phyloP scores from a whole-genome alignment of 2,113 vertebrate species.

The Thunnus maccoyii region DNA sequence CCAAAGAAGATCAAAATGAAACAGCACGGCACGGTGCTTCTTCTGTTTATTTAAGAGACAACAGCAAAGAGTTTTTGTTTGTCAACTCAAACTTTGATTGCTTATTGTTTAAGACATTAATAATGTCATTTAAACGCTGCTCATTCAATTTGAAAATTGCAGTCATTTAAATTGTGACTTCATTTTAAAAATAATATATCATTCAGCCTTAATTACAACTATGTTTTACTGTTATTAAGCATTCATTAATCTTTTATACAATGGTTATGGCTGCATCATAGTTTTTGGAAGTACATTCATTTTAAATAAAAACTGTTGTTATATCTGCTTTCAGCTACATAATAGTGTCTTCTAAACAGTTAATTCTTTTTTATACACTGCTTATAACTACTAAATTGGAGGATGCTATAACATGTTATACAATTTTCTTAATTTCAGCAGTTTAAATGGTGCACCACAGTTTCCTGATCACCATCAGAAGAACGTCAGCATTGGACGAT shows the following conservation, averaged over 20 bases:
- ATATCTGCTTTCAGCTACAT: too few relatives aligned
- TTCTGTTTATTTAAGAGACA: neutral
- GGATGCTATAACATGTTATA: too few relatives aligned
- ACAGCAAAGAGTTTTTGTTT: neutral
- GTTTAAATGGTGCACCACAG: too few relatives aligned
- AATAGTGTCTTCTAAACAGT: too few relatives aligned
- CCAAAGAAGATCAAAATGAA: too few relatives aligned
- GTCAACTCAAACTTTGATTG: neutral
- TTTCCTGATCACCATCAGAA: too few relatives aligned
- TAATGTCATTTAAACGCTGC: neutral
- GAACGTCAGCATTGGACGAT: too few relatives aligned
- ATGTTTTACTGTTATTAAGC: neutral
- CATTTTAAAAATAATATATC: neutral
- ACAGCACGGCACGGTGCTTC: neutral
- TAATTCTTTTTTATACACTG: too few relatives aligned
- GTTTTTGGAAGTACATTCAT: too few relatives aligned
- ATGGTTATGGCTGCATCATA: neutral
- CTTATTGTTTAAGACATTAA: slow-evolving; percentile 1
- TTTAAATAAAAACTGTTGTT: too few relatives aligned
- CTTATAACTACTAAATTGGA: too few relatives aligned
- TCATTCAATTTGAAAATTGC: neutral
- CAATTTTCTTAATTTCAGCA: too few relatives aligned
- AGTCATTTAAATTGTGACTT: neutral
- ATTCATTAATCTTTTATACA: neutral
- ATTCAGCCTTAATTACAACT: slow-evolving; percentile 3